A percentile compares a stretch with the other conserved stretches of the same genome.
These are phyloP conservation scores for Merodon equestris DNA, from an alignment of 2,888 invertebrate species.

Conservation along the genomic window DNA sequence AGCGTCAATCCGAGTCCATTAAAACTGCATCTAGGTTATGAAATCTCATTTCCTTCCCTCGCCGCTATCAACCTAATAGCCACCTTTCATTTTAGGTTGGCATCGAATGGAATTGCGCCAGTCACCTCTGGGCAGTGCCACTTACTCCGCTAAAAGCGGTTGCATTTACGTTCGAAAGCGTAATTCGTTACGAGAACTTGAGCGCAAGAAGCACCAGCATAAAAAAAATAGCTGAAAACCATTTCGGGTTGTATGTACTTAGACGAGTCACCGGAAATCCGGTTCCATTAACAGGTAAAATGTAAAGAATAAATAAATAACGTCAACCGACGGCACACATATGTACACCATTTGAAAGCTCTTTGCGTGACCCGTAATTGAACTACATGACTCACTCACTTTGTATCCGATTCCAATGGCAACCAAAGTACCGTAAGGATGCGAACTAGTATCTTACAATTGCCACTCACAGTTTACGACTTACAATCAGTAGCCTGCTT, in stretches of 20 bases:
- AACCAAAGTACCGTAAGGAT: too few relatives aligned
- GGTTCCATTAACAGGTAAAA: slow-evolving; percentile 64
- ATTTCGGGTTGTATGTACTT: slow-evolving; percentile 62
- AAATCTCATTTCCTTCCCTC: slow-evolving; percentile 59
- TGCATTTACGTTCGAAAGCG: slow-evolving; percentile 53
- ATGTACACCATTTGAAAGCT: slow-evolving; percentile 38
- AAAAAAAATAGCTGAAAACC: slow-evolving; percentile 55
- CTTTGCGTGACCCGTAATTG: slow-evolving; percentile 65
- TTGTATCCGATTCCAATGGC: too few relatives aligned
- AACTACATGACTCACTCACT: slow-evolving; percentile 9
- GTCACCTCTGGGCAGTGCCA: slow-evolving; percentile 26
- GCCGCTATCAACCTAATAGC: slow-evolving; percentile 50
- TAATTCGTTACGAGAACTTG: slow-evolving; percentile 56
- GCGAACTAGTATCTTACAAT: slow-evolving; percentile 9
- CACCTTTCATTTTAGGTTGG: slow-evolving; percentile 50
- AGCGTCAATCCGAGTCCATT: slow-evolving; percentile 23
- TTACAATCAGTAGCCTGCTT: slow-evolving; percentile 51
- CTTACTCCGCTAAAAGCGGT: slow-evolving; percentile 20
- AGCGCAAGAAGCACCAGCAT: neutral
- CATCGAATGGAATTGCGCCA: slow-evolving; percentile 49
- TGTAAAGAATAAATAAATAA: slow-evolving; percentile 58
- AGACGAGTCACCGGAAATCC: slow-evolving; percentile 65
- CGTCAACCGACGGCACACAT: slow-evolving; percentile 48
- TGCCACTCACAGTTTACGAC: slow-evolving; percentile 58
- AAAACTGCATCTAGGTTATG: slow-evolving; percentile 62